These are phyloP conservation scores for Eurystomus glaucurus DNA, from an alignment of 2,797 vertebrate species.

Conservation along the genomic window DNA sequence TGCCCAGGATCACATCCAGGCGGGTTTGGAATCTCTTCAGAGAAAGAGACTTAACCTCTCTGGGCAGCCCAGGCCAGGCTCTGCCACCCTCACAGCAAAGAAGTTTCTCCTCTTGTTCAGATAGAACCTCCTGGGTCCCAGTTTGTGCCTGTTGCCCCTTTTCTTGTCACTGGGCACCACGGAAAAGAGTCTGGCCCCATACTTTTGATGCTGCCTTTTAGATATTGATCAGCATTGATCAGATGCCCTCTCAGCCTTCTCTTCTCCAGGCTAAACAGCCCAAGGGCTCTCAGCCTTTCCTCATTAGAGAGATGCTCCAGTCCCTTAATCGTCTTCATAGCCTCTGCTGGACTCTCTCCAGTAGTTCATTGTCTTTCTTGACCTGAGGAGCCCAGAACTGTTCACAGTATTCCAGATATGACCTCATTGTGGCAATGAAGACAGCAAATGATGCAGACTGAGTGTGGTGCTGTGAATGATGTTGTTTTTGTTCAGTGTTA, in stretches of 20 bases:
- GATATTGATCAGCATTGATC: not conserved
- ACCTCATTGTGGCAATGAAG: not conserved
- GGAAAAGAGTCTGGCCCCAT: not conserved
- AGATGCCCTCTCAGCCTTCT: not conserved
- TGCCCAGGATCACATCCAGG: not conserved
- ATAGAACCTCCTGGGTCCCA: too few relatives aligned
- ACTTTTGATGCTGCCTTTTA: not conserved
- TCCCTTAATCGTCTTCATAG: not conserved
- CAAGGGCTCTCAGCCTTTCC: not conserved
- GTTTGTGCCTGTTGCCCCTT: too few relatives aligned
- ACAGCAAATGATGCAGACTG: rapidly evolving
- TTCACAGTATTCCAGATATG: not conserved
- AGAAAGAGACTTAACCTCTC: not conserved
- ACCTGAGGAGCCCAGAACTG: not conserved
- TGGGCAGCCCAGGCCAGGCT: not conserved
- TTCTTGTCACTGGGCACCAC: too few relatives aligned
- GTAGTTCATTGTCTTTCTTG: not conserved
- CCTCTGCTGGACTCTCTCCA: not conserved
- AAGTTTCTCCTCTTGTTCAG: not conserved
- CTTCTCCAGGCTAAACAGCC: not conserved
- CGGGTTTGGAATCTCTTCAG: not conserved
- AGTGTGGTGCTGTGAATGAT: rapidly evolving
- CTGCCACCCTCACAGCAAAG: not conserved
- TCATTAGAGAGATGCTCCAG: not conserved
- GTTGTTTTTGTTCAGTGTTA: not conserved